phyloP scores from a whole-genome alignment of 2,113 vertebrate genomes.

The Pedetes capensis region DNA sequence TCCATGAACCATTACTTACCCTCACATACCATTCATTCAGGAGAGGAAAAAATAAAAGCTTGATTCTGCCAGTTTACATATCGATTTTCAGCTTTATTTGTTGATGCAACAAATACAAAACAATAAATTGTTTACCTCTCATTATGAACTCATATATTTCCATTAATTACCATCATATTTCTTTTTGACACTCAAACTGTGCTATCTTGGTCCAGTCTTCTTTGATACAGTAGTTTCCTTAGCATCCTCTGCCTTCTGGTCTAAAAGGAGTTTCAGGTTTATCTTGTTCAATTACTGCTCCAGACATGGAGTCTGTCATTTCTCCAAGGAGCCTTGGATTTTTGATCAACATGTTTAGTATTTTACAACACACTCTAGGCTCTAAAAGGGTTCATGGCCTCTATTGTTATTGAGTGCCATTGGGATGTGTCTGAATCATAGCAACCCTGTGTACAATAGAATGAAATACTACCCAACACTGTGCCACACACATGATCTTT shows the following conservation, averaged over 20 bases:
- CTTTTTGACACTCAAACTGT: neutral
- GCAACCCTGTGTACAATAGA: no score
- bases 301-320: neutral
- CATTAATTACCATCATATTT: neutral
- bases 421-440: no score
- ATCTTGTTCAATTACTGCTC: neutral
- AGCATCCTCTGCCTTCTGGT: neutral
- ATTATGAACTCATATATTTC: neutral
- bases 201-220: neutral
- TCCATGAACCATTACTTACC: neutral
- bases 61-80: neutral
- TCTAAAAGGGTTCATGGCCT: neutral
- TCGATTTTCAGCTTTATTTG: neutral
- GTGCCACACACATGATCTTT: no score
- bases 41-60: neutral
- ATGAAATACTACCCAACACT: no score
- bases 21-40: neutral
- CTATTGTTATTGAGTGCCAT: no score
- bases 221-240: neutral
- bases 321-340: neutral
- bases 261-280: neutral
- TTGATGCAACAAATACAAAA: neutral
- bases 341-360: neutral
- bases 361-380: neutral
- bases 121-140: neutral